A percentile compares a stretch with the other conserved stretches of the same genome.
phyloP scores from a whole-genome alignment of 2,797 vertebrate species.

The Leontopithecus rosalia region DNA sequence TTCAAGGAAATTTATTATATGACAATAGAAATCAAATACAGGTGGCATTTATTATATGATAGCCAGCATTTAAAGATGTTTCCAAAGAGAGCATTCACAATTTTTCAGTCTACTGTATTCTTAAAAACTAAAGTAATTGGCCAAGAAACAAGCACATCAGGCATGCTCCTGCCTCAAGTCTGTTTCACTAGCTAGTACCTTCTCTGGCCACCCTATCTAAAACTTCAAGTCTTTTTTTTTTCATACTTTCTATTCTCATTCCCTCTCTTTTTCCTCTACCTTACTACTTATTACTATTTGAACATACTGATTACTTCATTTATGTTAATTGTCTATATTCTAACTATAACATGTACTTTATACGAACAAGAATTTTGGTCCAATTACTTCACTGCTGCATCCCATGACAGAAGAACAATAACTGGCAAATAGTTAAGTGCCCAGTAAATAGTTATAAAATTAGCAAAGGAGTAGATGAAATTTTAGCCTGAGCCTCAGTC shows the following conservation, averaged over 20 bases:
- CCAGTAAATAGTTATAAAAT: constrained; percentile 1
- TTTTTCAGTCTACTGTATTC: background rate
- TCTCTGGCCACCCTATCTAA: background rate
- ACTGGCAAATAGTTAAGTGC: background rate
- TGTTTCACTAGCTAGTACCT: background rate
- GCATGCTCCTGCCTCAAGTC: background rate
- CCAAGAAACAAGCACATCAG: background rate
- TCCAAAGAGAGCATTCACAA: background rate
- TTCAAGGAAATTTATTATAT: background rate
- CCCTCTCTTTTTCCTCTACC: rapidly evolving
- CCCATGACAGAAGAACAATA: background rate
- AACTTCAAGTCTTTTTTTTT: background rate
- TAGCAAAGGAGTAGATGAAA: background rate
- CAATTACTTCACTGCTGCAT: background rate
- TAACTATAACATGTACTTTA: background rate
- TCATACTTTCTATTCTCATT: background rate
- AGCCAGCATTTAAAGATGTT: background rate
- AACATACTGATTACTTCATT: background rate
- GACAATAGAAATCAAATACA: background rate
- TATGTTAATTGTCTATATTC: background rate
- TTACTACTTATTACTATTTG: background rate
- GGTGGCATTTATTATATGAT: background rate
- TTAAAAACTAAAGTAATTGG: background rate
- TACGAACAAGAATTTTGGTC: background rate
- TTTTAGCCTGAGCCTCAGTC: background rate